Percentiles rank a stretch among this genome's conserved stretches.
phyloP scores from a whole-genome alignment of 2,797 vertebrate genomes.

The Pitangus sulphuratus region DNA sequence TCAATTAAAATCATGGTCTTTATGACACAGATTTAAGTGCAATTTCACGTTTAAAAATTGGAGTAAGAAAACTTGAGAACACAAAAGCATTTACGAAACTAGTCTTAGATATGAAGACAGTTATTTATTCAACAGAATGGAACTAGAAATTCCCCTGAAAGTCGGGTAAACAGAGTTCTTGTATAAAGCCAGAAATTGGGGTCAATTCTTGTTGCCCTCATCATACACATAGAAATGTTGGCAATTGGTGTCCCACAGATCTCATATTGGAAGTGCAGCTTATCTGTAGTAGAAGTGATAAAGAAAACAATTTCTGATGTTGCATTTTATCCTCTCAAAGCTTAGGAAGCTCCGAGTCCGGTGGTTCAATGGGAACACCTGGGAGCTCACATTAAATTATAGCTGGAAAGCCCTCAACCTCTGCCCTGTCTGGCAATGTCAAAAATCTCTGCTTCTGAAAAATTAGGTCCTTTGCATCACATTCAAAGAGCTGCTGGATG shows the following conservation, averaged over 20 bases:
- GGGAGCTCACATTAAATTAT: neutral
- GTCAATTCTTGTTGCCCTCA: rapidly evolving
- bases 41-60: neutral
- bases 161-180: neutral
- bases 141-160: neutral
- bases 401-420: neutral
- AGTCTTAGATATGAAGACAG: neutral
- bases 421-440: neutral
- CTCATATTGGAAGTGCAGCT: neutral
- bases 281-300: neutral
- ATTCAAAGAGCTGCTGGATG: neutral
- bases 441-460: neutral
- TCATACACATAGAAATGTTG: neutral
- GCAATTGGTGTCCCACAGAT: neutral
- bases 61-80: neutral
- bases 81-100: neutral
- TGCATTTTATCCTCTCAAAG: neutral
- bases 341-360: neutral
- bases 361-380: neutral
- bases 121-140: neutral
- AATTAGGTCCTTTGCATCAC: neutral
- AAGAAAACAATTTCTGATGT: neutral
- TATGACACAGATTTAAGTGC: neutral
- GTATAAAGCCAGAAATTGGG: neutral
- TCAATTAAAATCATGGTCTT: neutral